These are phyloP conservation scores for Chalcosyrphus nemorum DNA, from an alignment of 2,888 invertebrate genomes.

Conservation along the genomic window DNA sequence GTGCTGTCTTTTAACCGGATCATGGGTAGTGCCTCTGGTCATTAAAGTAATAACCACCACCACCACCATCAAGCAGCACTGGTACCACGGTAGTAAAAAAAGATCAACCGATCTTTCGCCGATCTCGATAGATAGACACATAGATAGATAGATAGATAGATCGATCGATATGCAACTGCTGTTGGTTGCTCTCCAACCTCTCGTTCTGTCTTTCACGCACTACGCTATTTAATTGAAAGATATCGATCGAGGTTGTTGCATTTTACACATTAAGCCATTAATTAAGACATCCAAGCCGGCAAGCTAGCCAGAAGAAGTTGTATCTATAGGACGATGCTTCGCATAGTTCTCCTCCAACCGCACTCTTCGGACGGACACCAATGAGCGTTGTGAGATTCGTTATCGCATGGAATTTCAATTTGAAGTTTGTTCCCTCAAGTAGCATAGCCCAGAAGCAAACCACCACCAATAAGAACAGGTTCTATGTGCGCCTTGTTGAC, in stretches of 20 bases:
- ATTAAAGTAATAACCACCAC: conserved; percentile 70
- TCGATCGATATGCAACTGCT: conserved; percentile 18
- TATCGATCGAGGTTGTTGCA: conserved; percentile 72
- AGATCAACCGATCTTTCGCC: conserved; percentile 66
- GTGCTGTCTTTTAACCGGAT: conserved; percentile 59
- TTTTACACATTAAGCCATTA: conserved; percentile 73
- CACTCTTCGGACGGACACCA: conserved; percentile 55
- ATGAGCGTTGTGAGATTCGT: conserved; percentile 65
- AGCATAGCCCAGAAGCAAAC: conserved; percentile 40
- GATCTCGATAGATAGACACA: conserved; percentile 58
- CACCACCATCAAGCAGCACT: conserved; percentile 61
- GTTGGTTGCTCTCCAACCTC: conserved; percentile 5
- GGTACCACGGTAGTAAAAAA: too few relatives aligned
- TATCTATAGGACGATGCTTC: conserved; percentile 50
- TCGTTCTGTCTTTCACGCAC: conserved; percentile 31
- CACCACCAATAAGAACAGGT: conserved; percentile 40
- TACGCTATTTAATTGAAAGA: conserved; percentile 71
- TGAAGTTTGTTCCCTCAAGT: conserved; percentile 12
- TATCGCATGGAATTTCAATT: conserved; percentile 67
- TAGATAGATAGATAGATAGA: conserved; percentile 50
- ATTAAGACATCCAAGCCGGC: conserved; percentile 72
- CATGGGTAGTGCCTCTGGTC: conserved; percentile 68
- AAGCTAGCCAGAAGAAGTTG: background rate
- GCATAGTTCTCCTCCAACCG: conserved; percentile 60
- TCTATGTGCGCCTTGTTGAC: conserved; percentile 67